phyloP scores from a whole-genome alignment of 2,888 invertebrate genomes.

The Tenodera sinensis region DNA sequence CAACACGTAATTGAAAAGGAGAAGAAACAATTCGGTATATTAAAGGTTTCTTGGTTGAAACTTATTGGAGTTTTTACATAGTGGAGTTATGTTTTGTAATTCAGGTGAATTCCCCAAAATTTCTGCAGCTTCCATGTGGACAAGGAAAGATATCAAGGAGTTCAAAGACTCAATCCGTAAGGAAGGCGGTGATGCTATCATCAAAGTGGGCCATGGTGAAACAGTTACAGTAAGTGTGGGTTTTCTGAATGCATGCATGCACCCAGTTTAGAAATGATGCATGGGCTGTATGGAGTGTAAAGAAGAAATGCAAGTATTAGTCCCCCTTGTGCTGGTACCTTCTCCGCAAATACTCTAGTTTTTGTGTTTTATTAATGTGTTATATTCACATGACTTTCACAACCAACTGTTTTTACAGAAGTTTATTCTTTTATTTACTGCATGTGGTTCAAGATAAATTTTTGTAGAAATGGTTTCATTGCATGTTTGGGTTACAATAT shows the following conservation, averaged over 20 bases:
- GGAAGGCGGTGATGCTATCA: slow-evolving; percentile 80
- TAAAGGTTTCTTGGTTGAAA: not conserved
- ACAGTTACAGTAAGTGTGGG: slow-evolving; percentile 75
- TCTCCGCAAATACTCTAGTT: no score
- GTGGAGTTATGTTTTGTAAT: slow-evolving; percentile 7
- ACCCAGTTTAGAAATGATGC: not conserved
- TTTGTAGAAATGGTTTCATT: no score
- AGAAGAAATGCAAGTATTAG: not conserved
- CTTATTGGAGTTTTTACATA: not conserved
- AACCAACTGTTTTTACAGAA: no score
- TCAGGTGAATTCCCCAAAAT: slow-evolving; percentile 52
- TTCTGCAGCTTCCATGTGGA: slow-evolving; percentile 92
- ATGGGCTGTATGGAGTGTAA: not conserved
- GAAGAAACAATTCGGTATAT: not conserved
- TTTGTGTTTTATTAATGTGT: no score
- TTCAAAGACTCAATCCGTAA: slow-evolving; percentile 86
- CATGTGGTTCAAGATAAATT: no score
- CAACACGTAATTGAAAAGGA: not conserved
- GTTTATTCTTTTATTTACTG: no score
- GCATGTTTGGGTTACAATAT: no score
- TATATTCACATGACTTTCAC: no score
- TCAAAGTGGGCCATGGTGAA: slow-evolving; percentile 94
- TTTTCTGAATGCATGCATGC: not conserved
- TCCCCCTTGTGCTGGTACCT: not conserved
- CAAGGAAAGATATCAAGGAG: slow-evolving; percentile 77